These are phyloP conservation scores for Mirounga angustirostris DNA, from an alignment of 2,113 vertebrate genomes.

Conservation along the genomic window DNA sequence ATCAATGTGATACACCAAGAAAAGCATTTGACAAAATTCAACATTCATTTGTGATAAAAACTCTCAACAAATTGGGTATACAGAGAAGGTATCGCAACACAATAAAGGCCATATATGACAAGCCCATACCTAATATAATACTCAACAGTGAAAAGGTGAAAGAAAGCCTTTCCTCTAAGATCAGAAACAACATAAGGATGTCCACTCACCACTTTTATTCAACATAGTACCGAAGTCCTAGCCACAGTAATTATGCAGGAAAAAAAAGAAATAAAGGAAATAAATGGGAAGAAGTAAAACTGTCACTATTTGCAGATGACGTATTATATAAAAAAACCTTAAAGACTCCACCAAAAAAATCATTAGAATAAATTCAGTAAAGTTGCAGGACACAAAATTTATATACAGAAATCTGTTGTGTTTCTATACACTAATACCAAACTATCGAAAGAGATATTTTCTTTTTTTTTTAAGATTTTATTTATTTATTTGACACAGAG, in stretches of 20 bases:
- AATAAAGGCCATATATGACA: background rate
- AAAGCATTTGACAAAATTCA: background rate
- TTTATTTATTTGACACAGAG: too few relatives aligned
- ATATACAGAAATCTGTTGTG: background rate
- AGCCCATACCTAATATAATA: background rate
- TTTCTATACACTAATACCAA: background rate
- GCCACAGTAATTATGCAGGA: background rate
- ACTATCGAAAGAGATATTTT: background rate
- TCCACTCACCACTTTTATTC: background rate
- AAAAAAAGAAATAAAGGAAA: background rate
- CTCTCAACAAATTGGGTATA: background rate
- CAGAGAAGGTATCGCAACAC: background rate
- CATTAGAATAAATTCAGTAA: background rate
- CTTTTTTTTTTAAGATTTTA: too few relatives aligned
- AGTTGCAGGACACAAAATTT: background rate
- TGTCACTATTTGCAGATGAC: background rate
- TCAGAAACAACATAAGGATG: background rate
- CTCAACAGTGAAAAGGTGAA: background rate
- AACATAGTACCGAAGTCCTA: background rate
- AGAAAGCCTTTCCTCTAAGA: background rate
- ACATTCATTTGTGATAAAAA: background rate
- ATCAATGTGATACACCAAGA: background rate
- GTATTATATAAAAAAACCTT: background rate
- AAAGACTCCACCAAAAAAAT: background rate
- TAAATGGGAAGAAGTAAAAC: background rate